Conservation (phyloP, 2,797 vertebrate genomes). For the Champsocephalus gunnari region DNA sequence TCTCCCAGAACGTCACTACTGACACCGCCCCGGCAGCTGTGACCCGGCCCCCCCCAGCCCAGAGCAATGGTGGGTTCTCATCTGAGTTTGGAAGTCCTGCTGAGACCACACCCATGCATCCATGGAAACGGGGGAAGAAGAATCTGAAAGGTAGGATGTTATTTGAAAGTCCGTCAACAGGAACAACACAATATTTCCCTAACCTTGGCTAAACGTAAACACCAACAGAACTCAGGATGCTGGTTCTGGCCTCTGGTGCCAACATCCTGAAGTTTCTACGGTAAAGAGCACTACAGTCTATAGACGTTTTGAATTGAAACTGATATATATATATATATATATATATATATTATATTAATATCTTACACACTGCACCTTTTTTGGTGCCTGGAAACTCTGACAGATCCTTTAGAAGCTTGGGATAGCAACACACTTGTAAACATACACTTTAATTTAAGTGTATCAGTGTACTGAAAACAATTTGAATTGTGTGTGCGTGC, state of each 20-base stretch:
- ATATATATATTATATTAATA: too few species aligned
- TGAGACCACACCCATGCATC: not conserved
- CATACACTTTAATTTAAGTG: not conserved
- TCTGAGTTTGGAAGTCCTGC: not conserved
- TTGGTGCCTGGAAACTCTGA: constrained; percentile 2
- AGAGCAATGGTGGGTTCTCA: constrained; percentile 53
- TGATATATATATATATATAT: too few species aligned
- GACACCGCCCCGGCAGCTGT: constrained; percentile 10
- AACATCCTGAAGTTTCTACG: too few species aligned
- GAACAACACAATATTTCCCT: too few species aligned
- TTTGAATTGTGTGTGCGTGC: too few species aligned
- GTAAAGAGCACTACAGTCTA: too few species aligned
- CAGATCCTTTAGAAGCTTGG: not conserved
- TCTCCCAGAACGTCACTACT: constrained; percentile 64
- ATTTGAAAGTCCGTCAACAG: not conserved
- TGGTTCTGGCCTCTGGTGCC: too few species aligned
- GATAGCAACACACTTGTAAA: not conserved
- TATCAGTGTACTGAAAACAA: too few species aligned
- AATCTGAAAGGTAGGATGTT: constrained; percentile 61
- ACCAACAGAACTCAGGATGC: too few species aligned
- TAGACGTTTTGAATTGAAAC: too few species aligned
- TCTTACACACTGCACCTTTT: too few species aligned
- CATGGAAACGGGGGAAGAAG: constrained; percentile 28
- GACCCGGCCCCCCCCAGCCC: constrained; percentile 13
- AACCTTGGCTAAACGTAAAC: too few species aligned